Conservation (phyloP, 2,797 vertebrate species). For the Florisuga fusca region DNA sequence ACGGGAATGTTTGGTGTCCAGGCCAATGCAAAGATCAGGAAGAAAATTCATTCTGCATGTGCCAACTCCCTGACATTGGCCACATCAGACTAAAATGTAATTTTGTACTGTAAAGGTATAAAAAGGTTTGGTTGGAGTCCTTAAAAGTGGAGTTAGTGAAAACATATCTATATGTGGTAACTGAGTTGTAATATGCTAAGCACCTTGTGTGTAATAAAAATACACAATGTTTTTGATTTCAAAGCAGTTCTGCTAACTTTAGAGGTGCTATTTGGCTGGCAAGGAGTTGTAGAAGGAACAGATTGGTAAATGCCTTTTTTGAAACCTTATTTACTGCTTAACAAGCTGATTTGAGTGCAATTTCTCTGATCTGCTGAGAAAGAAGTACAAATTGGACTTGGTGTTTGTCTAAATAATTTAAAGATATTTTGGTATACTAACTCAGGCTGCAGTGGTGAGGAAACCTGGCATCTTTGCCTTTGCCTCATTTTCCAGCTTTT, state of each 20-base stretch:
- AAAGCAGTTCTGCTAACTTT: conserved; percentile 26
- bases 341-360: conserved; percentile 34
- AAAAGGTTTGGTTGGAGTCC: conserved; percentile 31
- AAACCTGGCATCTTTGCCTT: neutral
- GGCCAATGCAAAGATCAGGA: neutral
- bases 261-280: conserved; percentile 60
- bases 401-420: conserved; percentile 40
- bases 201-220: conserved; percentile 33
- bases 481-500: neutral
- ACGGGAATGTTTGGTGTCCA: neutral
- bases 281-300: conserved; percentile 26
- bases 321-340: conserved; percentile 29
- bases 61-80: neutral
- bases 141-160: neutral
- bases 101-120: neutral
- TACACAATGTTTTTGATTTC: conserved; percentile 38
- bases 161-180: conserved; percentile 45
- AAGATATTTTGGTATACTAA: neutral
- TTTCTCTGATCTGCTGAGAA: conserved; percentile 8
- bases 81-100: neutral
- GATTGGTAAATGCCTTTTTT: conserved; percentile 57
- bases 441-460: neutral
- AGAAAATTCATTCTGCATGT: neutral
- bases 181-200: conserved; percentile 9
- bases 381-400: neutral